Percentiles rank a stretch among this genome's conserved stretches.
These are phyloP conservation scores for Cryptoprocta ferox DNA, from an alignment of 2,797 vertebrate genomes.

Conservation along the genomic window DNA sequence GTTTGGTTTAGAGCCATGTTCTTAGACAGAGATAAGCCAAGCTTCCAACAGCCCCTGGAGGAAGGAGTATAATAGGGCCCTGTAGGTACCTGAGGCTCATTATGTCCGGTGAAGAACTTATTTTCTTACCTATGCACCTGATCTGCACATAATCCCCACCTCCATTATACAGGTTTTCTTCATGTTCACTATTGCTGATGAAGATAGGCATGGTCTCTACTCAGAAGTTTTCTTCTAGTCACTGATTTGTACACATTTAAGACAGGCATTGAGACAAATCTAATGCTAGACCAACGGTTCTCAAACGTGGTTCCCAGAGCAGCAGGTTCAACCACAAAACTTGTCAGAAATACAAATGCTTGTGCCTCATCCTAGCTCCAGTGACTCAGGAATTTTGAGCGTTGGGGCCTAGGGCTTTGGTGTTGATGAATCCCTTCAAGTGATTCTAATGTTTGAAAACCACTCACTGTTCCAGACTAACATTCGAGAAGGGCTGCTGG, in stretches of 20 bases:
- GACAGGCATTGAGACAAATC: not conserved
- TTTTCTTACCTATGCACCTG: not conserved
- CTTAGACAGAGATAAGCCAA: not conserved
- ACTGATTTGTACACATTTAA: not conserved
- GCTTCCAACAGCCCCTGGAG: not conserved
- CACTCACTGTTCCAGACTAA: not conserved
- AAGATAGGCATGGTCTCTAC: not conserved
- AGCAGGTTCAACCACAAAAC: not conserved
- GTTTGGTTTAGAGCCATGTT: not conserved
- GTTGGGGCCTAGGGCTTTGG: not conserved
- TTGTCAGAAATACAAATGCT: not conserved
- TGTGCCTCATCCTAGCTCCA: not conserved
- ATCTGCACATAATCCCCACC: not conserved
- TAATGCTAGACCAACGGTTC: not conserved
- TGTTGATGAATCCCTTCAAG: not conserved
- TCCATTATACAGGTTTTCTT: not conserved
- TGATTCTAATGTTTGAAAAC: not conserved
- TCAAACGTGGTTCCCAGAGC: not conserved
- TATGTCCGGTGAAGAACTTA: not conserved
- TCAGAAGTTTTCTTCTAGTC: not conserved
- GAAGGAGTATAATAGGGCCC: not conserved
- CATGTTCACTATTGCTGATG: not conserved
- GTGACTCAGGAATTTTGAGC: not conserved
- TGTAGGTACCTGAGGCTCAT: not conserved
- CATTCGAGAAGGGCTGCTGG: not conserved